Evolutionary conservation across 2,888 invertebrate species (phyloP).

Genomic region (Lochmaea capreae): DNA sequence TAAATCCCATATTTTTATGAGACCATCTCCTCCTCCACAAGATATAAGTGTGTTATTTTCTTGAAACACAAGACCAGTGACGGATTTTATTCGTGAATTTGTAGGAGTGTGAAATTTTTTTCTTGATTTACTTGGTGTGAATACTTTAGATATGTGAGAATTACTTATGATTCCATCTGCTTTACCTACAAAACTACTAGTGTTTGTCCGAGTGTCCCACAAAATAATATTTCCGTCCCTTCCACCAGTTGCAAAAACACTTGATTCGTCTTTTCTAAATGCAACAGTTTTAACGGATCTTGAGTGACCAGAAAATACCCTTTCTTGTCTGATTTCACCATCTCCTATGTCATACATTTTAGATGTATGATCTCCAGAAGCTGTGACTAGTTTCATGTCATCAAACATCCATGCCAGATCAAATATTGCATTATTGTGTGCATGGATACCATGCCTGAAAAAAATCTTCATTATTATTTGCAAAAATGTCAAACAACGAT

Average conservation of each 20-base stretch:
- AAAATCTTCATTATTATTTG: background rate
- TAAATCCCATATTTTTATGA: conserved; percentile 83
- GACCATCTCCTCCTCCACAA: conserved; percentile 88
- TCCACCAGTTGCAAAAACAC: conserved; percentile 86
- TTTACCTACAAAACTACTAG: conserved; percentile 64
- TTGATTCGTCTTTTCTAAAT: conserved; percentile 76
- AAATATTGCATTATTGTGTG: conserved; percentile 89
- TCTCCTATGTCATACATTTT: conserved; percentile 79
- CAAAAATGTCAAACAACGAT: background rate
- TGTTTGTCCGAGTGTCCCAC: conserved; percentile 80
- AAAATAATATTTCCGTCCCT: conserved; percentile 88
- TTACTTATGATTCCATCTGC: conserved; percentile 80
- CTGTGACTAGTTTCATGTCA: conserved; percentile 83
- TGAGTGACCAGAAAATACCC: conserved; percentile 80
- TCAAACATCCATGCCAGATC: conserved; percentile 88
- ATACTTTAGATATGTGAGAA: conserved; percentile 69
- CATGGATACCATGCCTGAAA: conserved; percentile 68
- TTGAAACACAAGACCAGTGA: conserved; percentile 87
- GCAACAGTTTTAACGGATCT: conserved; percentile 86
- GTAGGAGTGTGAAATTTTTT: conserved; percentile 53
- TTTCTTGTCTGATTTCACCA: conserved; percentile 64
- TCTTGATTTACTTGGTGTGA: conserved; percentile 63
- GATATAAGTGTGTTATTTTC: conserved; percentile 83
- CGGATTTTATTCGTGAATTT: conserved; percentile 74
- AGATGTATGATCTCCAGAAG: conserved; percentile 87